A percentile compares a stretch with the other conserved stretches of the same genome.
Evolutionary conservation across 1,140 invertebrate species (phyloP).

Genomic region (Tetramorium parvispinum): DNA sequence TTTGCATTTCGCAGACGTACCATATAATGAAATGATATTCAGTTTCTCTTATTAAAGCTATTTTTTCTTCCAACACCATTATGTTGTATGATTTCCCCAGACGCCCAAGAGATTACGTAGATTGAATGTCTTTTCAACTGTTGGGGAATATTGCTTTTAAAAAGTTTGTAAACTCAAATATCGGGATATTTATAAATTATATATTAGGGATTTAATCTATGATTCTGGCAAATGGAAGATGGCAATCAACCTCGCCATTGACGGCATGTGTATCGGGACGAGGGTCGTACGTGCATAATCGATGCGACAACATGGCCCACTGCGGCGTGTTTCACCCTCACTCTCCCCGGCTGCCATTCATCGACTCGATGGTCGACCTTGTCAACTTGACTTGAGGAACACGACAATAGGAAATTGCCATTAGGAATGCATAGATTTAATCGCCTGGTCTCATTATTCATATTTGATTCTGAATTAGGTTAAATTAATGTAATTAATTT

Average conservation of each 20-base stretch:
- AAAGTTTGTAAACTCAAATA: background rate
- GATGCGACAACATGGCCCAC: conserved; percentile 78
- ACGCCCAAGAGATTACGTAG: background rate
- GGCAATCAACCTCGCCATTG: conserved; percentile 77
- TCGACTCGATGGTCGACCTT: conserved; percentile 66
- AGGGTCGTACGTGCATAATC: conserved; percentile 79
- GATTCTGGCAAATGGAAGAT: background rate
- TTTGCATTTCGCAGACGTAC: background rate
- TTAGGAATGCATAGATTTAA: conserved; percentile 21
- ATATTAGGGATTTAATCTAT: conserved; percentile 13
- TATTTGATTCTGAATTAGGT: background rate
- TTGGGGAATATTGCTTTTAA: background rate
- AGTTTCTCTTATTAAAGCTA: background rate
- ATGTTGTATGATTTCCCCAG: background rate
- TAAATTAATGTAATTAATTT: background rate
- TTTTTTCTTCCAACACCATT: background rate
- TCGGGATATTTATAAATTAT: background rate
- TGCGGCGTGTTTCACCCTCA: conserved; percentile 54
- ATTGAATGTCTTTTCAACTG: background rate
- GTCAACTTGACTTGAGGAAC: conserved; percentile 65
- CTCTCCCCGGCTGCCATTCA: conserved; percentile 1
- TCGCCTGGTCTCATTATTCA: background rate
- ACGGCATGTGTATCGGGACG: conserved; percentile 73
- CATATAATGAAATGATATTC: background rate
- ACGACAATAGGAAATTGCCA: conserved; percentile 20